Evolutionary conservation across 2,888 invertebrate species (phyloP).

Genomic region (Serripes groenlandicus): DNA sequence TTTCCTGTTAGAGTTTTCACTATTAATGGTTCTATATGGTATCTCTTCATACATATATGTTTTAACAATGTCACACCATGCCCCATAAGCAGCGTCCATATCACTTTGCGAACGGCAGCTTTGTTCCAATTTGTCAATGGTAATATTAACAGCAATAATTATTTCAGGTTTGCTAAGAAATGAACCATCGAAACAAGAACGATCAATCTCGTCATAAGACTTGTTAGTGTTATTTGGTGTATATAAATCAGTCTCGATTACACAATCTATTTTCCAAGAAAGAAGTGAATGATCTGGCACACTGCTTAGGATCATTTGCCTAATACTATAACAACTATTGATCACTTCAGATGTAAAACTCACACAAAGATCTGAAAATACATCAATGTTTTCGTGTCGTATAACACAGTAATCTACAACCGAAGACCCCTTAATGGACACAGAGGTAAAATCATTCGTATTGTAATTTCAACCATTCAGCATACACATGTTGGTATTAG

Average conservation of each 20-base stretch:
- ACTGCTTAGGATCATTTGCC: too few relatives aligned
- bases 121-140: conserved; percentile 31
- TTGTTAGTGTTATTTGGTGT: neutral
- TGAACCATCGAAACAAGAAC: conserved; percentile 20
- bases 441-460: conserved; percentile 38
- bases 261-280: too few relatives aligned
- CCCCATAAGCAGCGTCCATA: conserved; percentile 36
- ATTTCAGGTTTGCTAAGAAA: conserved; percentile 12
- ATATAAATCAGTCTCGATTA: neutral
- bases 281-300: neutral
- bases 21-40: neutral
- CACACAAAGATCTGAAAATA: conserved; percentile 23
- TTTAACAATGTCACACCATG: conserved; percentile 32
- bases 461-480: conserved; percentile 38
- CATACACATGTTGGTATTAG: conserved; percentile 46
- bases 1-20: conserved; percentile 15
- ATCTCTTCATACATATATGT: conserved; percentile 22
- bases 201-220: too few relatives aligned
- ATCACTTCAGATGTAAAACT: conserved; percentile 4
- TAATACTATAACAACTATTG: neutral
- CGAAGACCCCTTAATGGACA: conserved; percentile 25
- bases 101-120: conserved; percentile 27
- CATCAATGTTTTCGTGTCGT: conserved; percentile 4
- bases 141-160: conserved; percentile 7
- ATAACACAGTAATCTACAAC: conserved; percentile 42